Percentiles rank a stretch among this genome's conserved stretches.
phyloP scores from a whole-genome alignment of 1,140 invertebrate genomes.

The Globodera ellingtonae region DNA sequence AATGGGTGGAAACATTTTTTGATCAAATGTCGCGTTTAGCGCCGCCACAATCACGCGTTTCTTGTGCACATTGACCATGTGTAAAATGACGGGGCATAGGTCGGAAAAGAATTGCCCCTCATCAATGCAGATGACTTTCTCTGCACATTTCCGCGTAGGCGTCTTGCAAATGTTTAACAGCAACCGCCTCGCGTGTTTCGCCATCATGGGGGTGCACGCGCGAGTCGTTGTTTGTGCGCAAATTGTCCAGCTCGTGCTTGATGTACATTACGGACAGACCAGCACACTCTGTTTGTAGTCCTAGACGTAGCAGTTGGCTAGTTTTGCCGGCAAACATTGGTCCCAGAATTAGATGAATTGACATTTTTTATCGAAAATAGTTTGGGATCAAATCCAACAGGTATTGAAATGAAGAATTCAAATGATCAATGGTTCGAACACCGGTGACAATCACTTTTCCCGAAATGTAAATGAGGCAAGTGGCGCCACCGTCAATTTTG shows the following conservation, averaged over 20 bases:
- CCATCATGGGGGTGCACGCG: neutral
- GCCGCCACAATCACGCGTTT: neutral
- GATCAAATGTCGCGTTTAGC: neutral
- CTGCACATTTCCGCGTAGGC: neutral
- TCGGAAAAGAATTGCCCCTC: neutral
- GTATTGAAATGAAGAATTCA: neutral
- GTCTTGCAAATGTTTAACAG: neutral
- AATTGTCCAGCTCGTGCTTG: neutral
- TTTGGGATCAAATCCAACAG: neutral
- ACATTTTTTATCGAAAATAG: neutral
- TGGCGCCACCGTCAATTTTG: too few relatives aligned
- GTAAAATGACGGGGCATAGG: neutral
- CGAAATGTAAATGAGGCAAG: neutral
- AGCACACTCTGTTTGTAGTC: too few relatives aligned
- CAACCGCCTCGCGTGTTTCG: neutral
- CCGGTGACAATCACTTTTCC: neutral
- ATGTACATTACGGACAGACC: too few relatives aligned
- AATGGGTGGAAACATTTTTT: conserved; percentile 4
- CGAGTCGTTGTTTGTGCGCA: too few relatives aligned
- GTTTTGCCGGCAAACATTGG: too few relatives aligned
- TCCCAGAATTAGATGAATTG: too few relatives aligned
- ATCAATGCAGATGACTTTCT: neutral
- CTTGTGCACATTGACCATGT: neutral
- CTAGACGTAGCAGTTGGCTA: too few relatives aligned
- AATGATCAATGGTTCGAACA: neutral